Base-by-base conservation (phyloP, 2,113 vertebrate genomes). In the Vimba vimba region DNA sequence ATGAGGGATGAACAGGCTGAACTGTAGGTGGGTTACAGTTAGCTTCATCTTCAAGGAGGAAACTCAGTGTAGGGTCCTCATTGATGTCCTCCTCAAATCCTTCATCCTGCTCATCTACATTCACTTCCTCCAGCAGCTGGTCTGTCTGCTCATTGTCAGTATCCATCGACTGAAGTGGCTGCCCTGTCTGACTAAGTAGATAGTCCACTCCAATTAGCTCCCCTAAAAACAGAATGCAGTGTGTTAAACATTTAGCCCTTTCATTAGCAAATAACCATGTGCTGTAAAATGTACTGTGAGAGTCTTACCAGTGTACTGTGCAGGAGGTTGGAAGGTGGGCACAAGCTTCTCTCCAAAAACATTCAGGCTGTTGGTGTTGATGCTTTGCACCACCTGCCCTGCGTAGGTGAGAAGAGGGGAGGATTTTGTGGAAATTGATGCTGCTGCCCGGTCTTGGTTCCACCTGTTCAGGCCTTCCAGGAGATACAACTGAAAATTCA, bases 391-490 rank as follows among this genome's bases (percentile, higher is more conserved):
- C n/a, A 83, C 4, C 11, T 83, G 8, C 66, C 82, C 82, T 33
- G 66, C 6, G 11, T 83, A 83, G 45, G 66, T 52, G 11, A 83
- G 64, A 43, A 73, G 47, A 36, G 66, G n/a, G 0, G 64, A 30
- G 4, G 64, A 19, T 60, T 73, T 71, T 0, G 1, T 55, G 66
- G 64, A 39, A 13, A 75, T 45, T 21, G 55, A 23, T 45, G 33
- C 33, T 39, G 23, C 36, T 6, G 25, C 6, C 6, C 30, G 30
- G 27, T 68, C 64, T 33, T 68, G 64, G 4, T 68, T 33, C 64
- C 73, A 77, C 43, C 85, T 80, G 62, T 79, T 80, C 43, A 80
- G 84, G 30, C 84, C 30, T 57, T 80, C 85, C 85, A 86, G 33
- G 36, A 86, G 74, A 36, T 83, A 83, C 43, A 83, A 21, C 45